Base-by-base conservation (phyloP, 2,888 invertebrate genomes). In the Lymantria monacha region DNA sequence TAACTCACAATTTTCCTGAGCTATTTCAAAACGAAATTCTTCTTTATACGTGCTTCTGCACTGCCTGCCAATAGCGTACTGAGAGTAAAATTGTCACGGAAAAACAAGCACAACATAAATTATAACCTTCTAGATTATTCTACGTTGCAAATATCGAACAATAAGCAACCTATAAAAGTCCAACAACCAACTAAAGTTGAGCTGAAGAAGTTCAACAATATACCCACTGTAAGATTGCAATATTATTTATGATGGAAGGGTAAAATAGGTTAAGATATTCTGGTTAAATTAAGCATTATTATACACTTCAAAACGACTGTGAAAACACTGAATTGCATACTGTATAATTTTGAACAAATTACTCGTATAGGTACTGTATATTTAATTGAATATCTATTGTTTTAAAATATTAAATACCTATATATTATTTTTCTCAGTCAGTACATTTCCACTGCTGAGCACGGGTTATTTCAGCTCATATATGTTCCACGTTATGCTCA, bases 141-240 rank as follows among this genome's bases (percentile, higher is more conserved):
- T 56, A 61, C 59, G 53, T 46, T 48, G 59, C 59, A 59, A 50
- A 64, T 63, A 66, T 53, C 57, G 57, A 52, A 74, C 72, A 76
- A 76, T 66, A 66, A 53, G 73, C 67, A 77, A 47, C 74, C 74
- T 63, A 59, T 62, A 49, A 69, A 72, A 57, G 38, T 53, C 57
- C 37, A 53, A 13, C 48, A 50, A 48, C 63, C 55, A 63, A 14
- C 37, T 7, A n/a, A 47, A 33, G n/a, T 30, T 45, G 69, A 67
- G 49, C 69, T 51, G 12, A 13, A n/a, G 13, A 41, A 41, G 14
- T 41, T 41, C 13, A 7, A 41, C 13, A 14, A 41, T n/a, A 38
- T 36, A 3, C 9, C 36, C n/a, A 37, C 9, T 7, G n/a, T 3
- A 37, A 37, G n/a, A 9, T 37, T 10, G 3, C 11, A 7, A n/a